Evolutionary conservation across 2,888 invertebrate genomes (phyloP).

Genomic region (Pterostichus niger): DNA sequence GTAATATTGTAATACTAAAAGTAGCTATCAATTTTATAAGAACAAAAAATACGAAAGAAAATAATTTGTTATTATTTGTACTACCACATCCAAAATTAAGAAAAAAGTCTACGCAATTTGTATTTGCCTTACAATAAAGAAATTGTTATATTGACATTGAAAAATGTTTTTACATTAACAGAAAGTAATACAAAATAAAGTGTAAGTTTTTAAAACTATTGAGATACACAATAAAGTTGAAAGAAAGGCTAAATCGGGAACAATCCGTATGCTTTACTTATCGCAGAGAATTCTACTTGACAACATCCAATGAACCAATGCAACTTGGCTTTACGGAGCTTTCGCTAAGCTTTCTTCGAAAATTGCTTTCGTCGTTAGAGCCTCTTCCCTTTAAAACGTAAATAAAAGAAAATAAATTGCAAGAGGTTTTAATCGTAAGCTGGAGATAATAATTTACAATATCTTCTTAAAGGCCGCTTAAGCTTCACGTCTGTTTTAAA

Average conservation of each 20-base stretch:
- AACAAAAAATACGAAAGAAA: too few species aligned
- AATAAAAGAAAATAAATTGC: constrained; percentile 57
- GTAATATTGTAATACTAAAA: too few species aligned
- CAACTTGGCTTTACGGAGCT: constrained; percentile 53
- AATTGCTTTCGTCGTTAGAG: constrained; percentile 64
- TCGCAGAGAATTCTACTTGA: constrained; percentile 32
- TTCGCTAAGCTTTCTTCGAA: constrained; percentile 59
- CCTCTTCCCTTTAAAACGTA: constrained; percentile 54
- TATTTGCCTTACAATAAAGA: too few species aligned
- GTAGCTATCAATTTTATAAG: too few species aligned
- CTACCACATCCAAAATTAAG: too few species aligned
- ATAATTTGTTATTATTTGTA: too few species aligned
- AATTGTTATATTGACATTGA: too few species aligned
- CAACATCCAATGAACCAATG: constrained; percentile 50
- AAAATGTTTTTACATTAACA: neutral
- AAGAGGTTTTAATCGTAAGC: constrained; percentile 57
- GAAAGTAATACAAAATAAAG: neutral
- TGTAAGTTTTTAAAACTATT: neutral
- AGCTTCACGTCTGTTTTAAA: constrained; percentile 40
- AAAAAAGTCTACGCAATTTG: too few species aligned
- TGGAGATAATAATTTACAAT: constrained; percentile 56
- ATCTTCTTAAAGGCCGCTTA: constrained; percentile 33
- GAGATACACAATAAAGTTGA: neutral
- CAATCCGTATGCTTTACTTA: constrained; percentile 26
- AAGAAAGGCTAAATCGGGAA: neutral